These are phyloP conservation scores for Apotomis capreana DNA, from an alignment of 2,888 invertebrate genomes.

Conservation along the genomic window DNA sequence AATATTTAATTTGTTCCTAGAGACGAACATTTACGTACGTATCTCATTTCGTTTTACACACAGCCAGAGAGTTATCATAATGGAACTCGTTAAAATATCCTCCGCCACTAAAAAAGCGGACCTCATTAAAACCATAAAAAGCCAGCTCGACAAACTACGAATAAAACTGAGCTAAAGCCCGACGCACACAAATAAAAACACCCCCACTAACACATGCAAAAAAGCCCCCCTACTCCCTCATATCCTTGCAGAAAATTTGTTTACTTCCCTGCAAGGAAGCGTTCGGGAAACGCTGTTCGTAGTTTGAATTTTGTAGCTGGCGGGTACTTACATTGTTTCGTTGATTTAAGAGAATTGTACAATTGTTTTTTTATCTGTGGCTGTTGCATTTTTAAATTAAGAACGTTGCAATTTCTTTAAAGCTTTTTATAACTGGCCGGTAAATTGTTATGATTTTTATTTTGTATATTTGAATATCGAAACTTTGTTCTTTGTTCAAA, in stretches of 20 bases:
- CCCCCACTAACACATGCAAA: conserved; percentile 70
- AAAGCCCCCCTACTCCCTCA: conserved; percentile 62
- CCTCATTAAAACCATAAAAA: conserved; percentile 41
- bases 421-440: no score
- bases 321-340: conserved; percentile 22
- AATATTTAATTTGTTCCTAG: no score
- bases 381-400: not conserved
- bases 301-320: conserved; percentile 50
- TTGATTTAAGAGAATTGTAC: conserved; percentile 3
- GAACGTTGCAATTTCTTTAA: not conserved
- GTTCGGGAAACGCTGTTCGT: conserved; percentile 62
- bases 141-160: conserved; percentile 30
- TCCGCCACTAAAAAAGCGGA: conserved; percentile 7
- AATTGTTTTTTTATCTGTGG: not conserved
- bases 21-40: not conserved
- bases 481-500: no score
- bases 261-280: conserved; percentile 78
- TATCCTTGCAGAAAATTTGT: conserved; percentile 83
- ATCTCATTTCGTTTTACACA: not conserved
- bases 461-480: no score
- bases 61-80: not conserved
- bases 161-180: conserved; percentile 37
- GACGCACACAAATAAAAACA: conserved; percentile 60
- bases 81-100: conserved; percentile 23
- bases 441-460: no score